These are phyloP conservation scores for Cheilosia grossa DNA, from an alignment of 2,888 invertebrate species.

Conservation along the genomic window DNA sequence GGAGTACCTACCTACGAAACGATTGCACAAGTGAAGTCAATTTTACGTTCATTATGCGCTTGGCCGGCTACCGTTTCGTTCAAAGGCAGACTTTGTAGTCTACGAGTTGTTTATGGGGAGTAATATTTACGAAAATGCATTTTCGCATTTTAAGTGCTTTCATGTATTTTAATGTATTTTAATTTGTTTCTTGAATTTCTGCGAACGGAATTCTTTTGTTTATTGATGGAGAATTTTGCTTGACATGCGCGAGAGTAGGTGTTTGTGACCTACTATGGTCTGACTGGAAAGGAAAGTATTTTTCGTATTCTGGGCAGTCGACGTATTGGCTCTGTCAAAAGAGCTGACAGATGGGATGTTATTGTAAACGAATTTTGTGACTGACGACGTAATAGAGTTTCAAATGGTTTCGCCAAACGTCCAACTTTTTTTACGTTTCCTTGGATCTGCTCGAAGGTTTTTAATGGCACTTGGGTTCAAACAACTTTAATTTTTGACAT, in stretches of 20 bases:
- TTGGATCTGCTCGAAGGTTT: too few relatives aligned
- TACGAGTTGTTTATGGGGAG: too few relatives aligned
- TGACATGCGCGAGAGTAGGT: neutral
- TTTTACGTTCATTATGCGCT: slow-evolving; percentile 41
- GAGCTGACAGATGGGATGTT: neutral
- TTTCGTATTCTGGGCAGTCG: neutral
- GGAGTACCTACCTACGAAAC: neutral
- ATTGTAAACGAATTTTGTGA: neutral
- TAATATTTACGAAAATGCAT: too few relatives aligned
- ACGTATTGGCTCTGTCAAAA: neutral
- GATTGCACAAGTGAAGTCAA: slow-evolving; percentile 25
- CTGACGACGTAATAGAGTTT: neutral
- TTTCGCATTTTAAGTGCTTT: too few relatives aligned
- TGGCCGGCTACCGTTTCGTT: neutral
- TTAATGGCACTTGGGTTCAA: too few relatives aligned
- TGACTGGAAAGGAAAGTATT: too few relatives aligned
- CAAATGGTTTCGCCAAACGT: neutral
- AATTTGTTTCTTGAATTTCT: too few relatives aligned
- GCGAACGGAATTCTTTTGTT: too few relatives aligned
- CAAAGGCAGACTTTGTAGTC: neutral
- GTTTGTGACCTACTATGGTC: neutral
- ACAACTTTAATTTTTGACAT: too few relatives aligned
- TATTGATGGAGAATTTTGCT: too few relatives aligned
- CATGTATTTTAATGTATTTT: too few relatives aligned
- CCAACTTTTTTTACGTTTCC: neutral